Base-by-base conservation (phyloP, 2,888 invertebrate species). In the Idaea biselata region DNA sequence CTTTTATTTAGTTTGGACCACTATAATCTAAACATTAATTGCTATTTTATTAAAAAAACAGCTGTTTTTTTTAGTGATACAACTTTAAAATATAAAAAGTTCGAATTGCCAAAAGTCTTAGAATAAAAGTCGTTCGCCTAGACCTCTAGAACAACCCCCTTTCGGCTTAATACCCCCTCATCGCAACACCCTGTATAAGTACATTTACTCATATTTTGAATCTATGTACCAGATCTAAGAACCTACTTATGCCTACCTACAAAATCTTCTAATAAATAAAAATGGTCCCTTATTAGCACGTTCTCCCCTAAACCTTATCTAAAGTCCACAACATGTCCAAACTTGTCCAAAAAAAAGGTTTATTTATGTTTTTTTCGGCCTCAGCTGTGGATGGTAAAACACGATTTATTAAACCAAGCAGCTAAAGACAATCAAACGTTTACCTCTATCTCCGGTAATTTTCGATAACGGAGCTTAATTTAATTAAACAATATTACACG, bases 291-390 rank as follows among this genome's bases (percentile, higher is more conserved):
- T 57, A 16, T 18, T 6, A 11, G 58, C 16, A 53, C 32, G 60
- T 68, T 71, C 75, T 80, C 80, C 70, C 70, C 73, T 32, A 59
- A 66, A 61, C 66, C 67, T 74, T 78, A 76, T 79, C 75, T 70
- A 60, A 63, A 64, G 76, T 77, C 78, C 79, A 73, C 69, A 78
- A 73, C 77, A 68, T 79, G 80, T 80, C 78, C 78, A 68, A 78
- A 77, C 80, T 59, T 73, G 77, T 61, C 59, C 55, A 62, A 66
- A 75, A 81, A 79, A 84, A 82, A 75, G 74, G 59, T 76, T 77
- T 85, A 83, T 85, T 83, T 83, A 84, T 78, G 76, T 80, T 83
- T 86, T 86, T 84, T 81, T 76, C 44, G 31, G 58, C 58, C 73
- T 75, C 81, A 79, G 78, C 81, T 80, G 80, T 70, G 78, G 73